These are phyloP conservation scores for Poicephalus gulielmi DNA, from an alignment of 2,113 vertebrate species.

Conservation along the genomic window DNA sequence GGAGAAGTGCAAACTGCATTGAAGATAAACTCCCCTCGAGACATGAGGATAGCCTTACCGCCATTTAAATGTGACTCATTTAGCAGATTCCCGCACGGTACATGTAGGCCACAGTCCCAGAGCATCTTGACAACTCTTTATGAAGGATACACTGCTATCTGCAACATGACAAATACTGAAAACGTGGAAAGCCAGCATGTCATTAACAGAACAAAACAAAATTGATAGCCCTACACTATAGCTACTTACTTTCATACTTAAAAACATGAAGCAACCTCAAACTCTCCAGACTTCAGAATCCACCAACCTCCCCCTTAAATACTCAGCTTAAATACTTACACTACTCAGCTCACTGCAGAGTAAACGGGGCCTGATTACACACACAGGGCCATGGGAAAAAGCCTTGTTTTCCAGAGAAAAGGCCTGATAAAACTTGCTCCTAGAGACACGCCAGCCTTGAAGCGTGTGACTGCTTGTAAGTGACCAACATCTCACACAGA, in stretches of 20 bases:
- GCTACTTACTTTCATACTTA: not conserved
- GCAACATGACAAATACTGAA: not conserved
- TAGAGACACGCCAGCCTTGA: not conserved
- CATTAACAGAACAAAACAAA: not conserved
- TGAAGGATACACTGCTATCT: not conserved
- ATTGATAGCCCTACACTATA: not conserved
- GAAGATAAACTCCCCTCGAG: not conserved
- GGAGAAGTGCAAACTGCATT: not conserved
- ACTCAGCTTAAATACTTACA: not conserved
- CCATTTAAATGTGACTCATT: not conserved
- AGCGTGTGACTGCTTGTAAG: not conserved
- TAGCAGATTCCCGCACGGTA: not conserved
- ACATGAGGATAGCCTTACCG: not conserved
- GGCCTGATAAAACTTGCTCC: not conserved
- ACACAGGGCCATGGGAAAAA: not conserved
- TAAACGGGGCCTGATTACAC: not conserved
- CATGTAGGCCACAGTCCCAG: not conserved
- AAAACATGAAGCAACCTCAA: not conserved
- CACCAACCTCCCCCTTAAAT: not conserved
- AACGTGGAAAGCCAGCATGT: not conserved
- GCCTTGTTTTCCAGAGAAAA: not conserved
- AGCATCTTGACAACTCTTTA: not conserved
- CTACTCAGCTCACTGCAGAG: not conserved
- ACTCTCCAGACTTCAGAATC: not conserved
- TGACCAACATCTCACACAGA: not conserved